Percentiles rank a stretch among this genome's conserved stretches.
phyloP scores from a whole-genome alignment of 2,113 vertebrate genomes.

The Hymenochirus boettgeri region DNA sequence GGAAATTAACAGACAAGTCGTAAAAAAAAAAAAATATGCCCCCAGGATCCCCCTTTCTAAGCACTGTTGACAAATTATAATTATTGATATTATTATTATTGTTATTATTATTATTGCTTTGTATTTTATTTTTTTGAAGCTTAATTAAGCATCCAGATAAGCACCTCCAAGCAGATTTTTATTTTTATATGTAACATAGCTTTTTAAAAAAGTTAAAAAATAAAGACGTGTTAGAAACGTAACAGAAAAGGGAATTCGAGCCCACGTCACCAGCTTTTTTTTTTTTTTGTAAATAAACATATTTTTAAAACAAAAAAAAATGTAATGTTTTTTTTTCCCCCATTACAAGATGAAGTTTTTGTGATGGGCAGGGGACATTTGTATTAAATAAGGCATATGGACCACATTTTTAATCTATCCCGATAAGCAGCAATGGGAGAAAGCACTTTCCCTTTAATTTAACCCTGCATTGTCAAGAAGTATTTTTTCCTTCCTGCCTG shows the following conservation, averaged over 20 bases:
- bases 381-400: slow-evolving; percentile 49
- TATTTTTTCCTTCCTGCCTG: background rate
- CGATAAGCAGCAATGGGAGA: slow-evolving; percentile 40
- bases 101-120: slow-evolving; percentile 63
- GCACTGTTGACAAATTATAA: slow-evolving; percentile 65
- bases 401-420: slow-evolving; percentile 79
- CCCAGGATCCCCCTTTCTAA: slow-evolving; percentile 54
- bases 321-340: slow-evolving; percentile 48
- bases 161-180: slow-evolving; percentile 84
- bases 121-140: slow-evolving; percentile 39
- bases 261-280: slow-evolving; percentile 59
- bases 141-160: slow-evolving; percentile 60
- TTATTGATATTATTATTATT: slow-evolving; percentile 50
- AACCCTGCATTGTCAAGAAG: slow-evolving; percentile 15
- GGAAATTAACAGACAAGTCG: slow-evolving; percentile 20
- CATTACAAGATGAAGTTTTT: slow-evolving; percentile 54
- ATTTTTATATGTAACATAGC: slow-evolving; percentile 90
- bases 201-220: slow-evolving; percentile 74
- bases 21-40: slow-evolving; percentile 20
- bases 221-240: background rate
- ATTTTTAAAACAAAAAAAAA: slow-evolving; percentile 63
- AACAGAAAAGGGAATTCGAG: slow-evolving; percentile 28
- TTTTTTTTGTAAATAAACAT: slow-evolving; percentile 85
- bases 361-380: slow-evolving; percentile 11
- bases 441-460: slow-evolving; percentile 58